Conservation (phyloP, 2,888 invertebrate species). For the Scaptomyza reducta region DNA sequence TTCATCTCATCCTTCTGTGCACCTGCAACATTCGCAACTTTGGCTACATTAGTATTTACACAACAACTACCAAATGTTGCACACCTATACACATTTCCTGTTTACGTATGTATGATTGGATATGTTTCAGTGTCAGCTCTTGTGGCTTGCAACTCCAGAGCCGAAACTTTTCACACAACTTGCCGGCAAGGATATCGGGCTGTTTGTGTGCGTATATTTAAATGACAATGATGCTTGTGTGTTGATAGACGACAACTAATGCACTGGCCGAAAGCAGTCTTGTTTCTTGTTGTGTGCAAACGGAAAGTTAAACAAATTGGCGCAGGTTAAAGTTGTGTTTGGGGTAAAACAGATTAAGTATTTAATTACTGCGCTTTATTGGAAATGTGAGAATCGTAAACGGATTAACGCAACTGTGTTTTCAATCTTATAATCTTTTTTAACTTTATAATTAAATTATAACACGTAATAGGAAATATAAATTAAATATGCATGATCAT, state of each 20-base stretch:
- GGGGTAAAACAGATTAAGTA: not conserved
- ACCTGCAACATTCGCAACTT: constrained; percentile 47
- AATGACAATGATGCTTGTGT: constrained; percentile 64
- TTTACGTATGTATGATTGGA: constrained; percentile 8
- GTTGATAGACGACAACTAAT: constrained; percentile 55
- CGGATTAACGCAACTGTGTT: constrained; percentile 14
- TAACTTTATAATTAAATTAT: constrained; percentile 32
- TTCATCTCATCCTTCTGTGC: constrained; percentile 32
- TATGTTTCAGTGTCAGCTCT: constrained; percentile 6
- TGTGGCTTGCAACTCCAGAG: constrained; percentile 41
- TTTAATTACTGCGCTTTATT: constrained; percentile 42
- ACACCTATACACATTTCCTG: constrained; percentile 16
- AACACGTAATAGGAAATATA: not conserved
- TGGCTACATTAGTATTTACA: constrained; percentile 70
- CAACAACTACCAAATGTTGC: constrained; percentile 40
- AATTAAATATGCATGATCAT: not conserved
- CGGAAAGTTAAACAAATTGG: constrained; percentile 18
- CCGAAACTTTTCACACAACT: constrained; percentile 23
- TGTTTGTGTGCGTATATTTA: constrained; percentile 53
- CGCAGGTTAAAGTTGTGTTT: not conserved
- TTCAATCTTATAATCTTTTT: constrained; percentile 12
- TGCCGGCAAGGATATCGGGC: constrained; percentile 19
- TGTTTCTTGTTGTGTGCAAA: constrained; percentile 7
- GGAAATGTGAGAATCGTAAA: constrained; percentile 21
- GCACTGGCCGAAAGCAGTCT: constrained; percentile 45